Conservation (phyloP, 2,888 invertebrate species). For the Leistus spinibarbis region DNA sequence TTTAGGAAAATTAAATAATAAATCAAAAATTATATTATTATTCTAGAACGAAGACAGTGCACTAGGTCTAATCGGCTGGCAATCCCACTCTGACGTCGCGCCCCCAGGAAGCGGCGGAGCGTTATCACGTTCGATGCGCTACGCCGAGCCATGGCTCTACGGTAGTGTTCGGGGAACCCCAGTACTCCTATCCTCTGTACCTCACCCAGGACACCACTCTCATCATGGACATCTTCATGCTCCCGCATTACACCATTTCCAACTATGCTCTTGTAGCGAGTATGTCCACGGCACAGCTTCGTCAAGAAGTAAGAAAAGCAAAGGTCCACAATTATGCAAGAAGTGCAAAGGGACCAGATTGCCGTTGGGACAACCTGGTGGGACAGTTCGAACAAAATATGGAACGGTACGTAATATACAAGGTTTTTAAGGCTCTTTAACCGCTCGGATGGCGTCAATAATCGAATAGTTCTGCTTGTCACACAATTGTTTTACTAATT, state of each 20-base stretch:
- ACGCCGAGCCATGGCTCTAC: conserved; percentile 85
- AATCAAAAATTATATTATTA: too few relatives aligned
- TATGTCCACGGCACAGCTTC: conserved; percentile 75
- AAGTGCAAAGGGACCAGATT: conserved; percentile 83
- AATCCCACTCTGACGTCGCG: conserved; percentile 49
- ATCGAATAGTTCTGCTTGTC: background rate
- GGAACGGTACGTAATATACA: conserved; percentile 64
- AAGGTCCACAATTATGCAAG: conserved; percentile 78
- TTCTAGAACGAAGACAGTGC: conserved; percentile 49
- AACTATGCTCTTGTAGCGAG: conserved; percentile 79
- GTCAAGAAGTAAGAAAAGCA: conserved; percentile 70
- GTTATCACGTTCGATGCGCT: conserved; percentile 83
- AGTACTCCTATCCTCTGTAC: conserved; percentile 52
- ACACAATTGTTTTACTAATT: background rate
- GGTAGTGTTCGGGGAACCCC: conserved; percentile 70
- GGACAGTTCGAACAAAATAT: conserved; percentile 57
- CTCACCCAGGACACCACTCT: conserved; percentile 54
- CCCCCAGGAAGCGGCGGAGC: conserved; percentile 70
- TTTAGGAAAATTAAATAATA: too few relatives aligned
- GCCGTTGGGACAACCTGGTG: conserved; percentile 67
- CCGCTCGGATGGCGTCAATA: background rate
- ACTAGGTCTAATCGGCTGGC: conserved; percentile 22
- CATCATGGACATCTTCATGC: conserved; percentile 59
- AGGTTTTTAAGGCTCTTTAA: background rate
- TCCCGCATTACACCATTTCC: conserved; percentile 65